Base-by-base conservation (phyloP, 1,140 invertebrate genomes). In the Muscidifurax raptorellus region DNA sequence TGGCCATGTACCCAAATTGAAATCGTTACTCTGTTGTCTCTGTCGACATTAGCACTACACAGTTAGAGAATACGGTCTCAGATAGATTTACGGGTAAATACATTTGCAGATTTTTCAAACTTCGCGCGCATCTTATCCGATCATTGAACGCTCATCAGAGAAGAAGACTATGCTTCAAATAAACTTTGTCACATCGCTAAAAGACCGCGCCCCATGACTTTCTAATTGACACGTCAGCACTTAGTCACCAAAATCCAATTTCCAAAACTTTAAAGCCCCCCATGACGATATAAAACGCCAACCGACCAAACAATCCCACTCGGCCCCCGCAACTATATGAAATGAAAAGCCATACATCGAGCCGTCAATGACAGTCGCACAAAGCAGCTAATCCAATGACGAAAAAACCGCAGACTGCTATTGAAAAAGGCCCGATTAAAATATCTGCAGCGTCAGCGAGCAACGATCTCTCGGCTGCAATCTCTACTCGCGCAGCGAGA, bases 351-450 rank as follows among this genome's bases (percentile, higher is more conserved):
- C 66, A 32, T 3, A 18, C 12, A 30, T 7, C 36, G 12, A 47
- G 36, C 15, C 64, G 44, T 71, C 59, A 67, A 79, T 79, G 66
- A 67, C 66, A 79, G 22, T 5, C 67, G 69, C 64, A 76, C 75
- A 75, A 28, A 22, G 22, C 30, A 67, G 78, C 71, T 66, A 80
- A 76, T 75, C 64, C 71, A 66, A 85, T 80, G 80, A 80, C 64
- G 72, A 85, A 82, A 81, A 82, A 40, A 74, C 13, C 28, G 22
- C 71, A 74, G 71, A 71, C 22, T 59, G 44, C 80, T 66, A 59
- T 32, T 59, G 40, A 32, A 59, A 59, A 59, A 27, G 40, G 30
- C 0, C 28, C 32, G 69, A 79, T 79, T 67, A 36, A 79, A 72
- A 81, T 32, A 81, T 72, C 28, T 36, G 80, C 69, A 81, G 27